A percentile compares a stretch with the other conserved stretches of the same genome.
phyloP scores from a whole-genome alignment of 2,797 vertebrate genomes.

The Sebastes baramenuke region DNA sequence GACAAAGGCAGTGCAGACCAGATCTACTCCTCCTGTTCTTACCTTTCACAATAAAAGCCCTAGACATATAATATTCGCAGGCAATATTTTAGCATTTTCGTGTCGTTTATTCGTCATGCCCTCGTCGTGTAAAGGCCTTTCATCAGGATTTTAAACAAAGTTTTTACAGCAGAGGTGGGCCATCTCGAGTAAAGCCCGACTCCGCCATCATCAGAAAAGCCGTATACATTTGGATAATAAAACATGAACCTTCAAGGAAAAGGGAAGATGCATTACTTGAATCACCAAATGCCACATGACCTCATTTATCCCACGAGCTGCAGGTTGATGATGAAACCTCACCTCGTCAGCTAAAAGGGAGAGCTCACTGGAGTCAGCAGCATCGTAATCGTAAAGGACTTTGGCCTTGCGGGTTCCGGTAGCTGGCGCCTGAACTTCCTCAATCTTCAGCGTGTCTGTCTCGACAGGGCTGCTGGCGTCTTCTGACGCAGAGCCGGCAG shows the following conservation, averaged over 20 bases:
- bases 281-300: background rate
- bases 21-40: too few relatives aligned
- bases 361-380: slow-evolving; percentile 92
- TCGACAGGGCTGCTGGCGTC: slow-evolving; percentile 67
- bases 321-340: slow-evolving; percentile 32
- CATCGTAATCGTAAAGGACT: slow-evolving; percentile 94
- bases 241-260: background rate
- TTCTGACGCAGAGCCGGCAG: slow-evolving; percentile 76
- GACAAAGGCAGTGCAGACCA: too few relatives aligned
- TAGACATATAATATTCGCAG: too few relatives aligned
- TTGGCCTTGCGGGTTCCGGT: slow-evolving; percentile 92
- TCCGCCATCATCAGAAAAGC: background rate
- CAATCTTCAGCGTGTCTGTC: slow-evolving; percentile 84
- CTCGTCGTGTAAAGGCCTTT: background rate
- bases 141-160: background rate
- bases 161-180: background rate
- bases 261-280: background rate
- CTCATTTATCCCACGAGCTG: background rate
- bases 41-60: too few relatives aligned
- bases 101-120: too few relatives aligned
- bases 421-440: slow-evolving; percentile 89
- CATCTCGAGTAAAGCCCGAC: background rate
- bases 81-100: too few relatives aligned
- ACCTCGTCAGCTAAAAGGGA: slow-evolving; percentile 94
- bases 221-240: background rate